Evolutionary conservation across 2,113 vertebrate species (phyloP), one percentile per base, ranked within the genome.

Genomic region (Gasterosteus nipponicus): DNA sequence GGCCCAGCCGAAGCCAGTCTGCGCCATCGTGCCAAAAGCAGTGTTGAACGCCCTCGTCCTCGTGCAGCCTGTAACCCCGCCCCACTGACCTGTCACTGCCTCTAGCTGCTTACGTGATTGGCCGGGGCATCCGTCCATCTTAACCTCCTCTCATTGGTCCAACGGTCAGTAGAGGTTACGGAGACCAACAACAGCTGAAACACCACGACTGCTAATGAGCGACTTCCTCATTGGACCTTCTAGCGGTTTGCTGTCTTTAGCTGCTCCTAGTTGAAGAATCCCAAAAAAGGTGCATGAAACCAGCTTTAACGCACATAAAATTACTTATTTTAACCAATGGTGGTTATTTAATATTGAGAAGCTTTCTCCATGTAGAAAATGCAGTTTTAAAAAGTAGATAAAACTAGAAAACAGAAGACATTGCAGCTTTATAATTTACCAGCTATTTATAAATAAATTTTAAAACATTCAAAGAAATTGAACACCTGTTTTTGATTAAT

Each of bases 11-110:
- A 69, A 58, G 59, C 83, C 62, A 33, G 22, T 81, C 81, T 73
- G 38, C 59, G 75, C 77, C 90, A 92, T 91, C 39, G 82, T 81
- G 89, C 89, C 35, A 15, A 29, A 29, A 33, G 60, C 69, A 47
- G 57, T 22, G 74, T 86, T 75, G 73, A 84, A 70, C 86, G 64
- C 9, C 67, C 56, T 87, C 75, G 22, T 89, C 64, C 86, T 86
- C 80, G 76, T 85, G 65, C 29, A 29, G 77, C 63, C 72, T 70
- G 53, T 77, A 64, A 56, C 70, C 57, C 54, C 39, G 60, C 59
- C 75, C 75, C 33, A 3, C 69, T 86, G 86, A 82, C 80, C 79
- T 78, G 33, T 78, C 77, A 88, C 66, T 41, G 81, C 53, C 19
- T 71, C 7, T 76, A 64, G 46, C 15, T 46, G 47, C 39, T 65